Evolutionary conservation across 1,140 invertebrate genomes (phyloP).

Genomic region (Dinoponera quadriceps): DNA sequence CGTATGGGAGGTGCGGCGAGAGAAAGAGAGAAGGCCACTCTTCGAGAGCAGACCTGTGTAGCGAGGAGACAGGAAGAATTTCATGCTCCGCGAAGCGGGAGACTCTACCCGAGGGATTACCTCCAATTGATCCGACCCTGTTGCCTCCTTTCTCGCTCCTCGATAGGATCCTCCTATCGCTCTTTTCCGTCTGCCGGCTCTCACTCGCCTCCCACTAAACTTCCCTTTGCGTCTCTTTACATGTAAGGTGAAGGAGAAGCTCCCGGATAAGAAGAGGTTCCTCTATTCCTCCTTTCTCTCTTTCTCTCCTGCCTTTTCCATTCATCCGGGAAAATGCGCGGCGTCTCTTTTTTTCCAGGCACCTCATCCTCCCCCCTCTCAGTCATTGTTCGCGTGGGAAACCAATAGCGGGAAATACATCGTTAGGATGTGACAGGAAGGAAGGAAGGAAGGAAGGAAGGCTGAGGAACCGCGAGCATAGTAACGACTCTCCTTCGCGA

Average conservation of each 20-base stretch:
- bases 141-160: constrained; percentile 72
- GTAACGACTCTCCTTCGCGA: constrained; percentile 60
- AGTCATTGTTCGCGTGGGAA: constrained; percentile 80
- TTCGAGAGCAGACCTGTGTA: constrained; percentile 40
- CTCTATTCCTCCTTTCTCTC: constrained; percentile 46
- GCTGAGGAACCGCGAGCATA: constrained; percentile 72
- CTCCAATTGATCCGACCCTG: constrained; percentile 83
- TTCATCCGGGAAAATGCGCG: neutral
- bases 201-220: constrained; percentile 47
- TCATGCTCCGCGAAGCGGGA: constrained; percentile 81
- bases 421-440: constrained; percentile 78
- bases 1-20: constrained; percentile 40
- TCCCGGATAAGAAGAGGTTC: constrained; percentile 25
- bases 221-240: constrained; percentile 43
- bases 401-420: constrained; percentile 83
- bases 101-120: constrained; percentile 84
- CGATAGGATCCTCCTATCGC: constrained; percentile 64
- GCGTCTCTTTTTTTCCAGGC: constrained; percentile 37
- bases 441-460: constrained; percentile 73
- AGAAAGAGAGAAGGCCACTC: constrained; percentile 59
- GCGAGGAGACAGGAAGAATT: constrained; percentile 81
- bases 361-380: constrained; percentile 62
- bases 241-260: constrained; percentile 48
- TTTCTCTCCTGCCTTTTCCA: constrained; percentile 2
- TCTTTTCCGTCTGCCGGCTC: constrained; percentile 50